Evolutionary conservation across 2,113 vertebrate species (phyloP), one percentile per base, ranked within the genome.

Genomic region (Myocastor coypus): DNA sequence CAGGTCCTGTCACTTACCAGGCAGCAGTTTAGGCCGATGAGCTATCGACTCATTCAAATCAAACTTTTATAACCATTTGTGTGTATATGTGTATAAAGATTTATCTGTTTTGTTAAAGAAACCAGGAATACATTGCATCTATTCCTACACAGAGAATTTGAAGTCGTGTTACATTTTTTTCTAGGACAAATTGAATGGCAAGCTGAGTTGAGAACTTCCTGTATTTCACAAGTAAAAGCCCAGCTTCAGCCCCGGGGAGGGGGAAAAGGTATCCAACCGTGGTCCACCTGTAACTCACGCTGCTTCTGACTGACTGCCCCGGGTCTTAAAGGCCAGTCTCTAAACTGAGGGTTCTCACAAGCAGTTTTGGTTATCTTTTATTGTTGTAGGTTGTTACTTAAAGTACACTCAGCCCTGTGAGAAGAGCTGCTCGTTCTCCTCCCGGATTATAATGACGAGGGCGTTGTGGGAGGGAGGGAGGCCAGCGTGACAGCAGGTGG

Each of bases 271-370:
- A n/a, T 92, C 73, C 14, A 14, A n/a, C 84, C 88, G 59, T 34
- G n/a, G 11, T n/a, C 75, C 17, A 8, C 11, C 13, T 75, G 80
- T 63, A 50, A 20, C 17, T 37, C 11, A n/a, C n/a, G 1, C 0
- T 81, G 37, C 0, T 46, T 96, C 61, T 89, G 7, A 89, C 87
- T 30, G 52, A 26, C 87, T 30, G 52, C 30, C 16, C 19, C 30
- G 4, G 14, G 16, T 89, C 40, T 63, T 59, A 69, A 69, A 10
- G 14, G 30, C 3, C 77, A 50, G 55, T 22, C n/a, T 88, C 80
- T 78, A 30, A 61, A 55, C 81, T 84, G 66, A 28, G 86, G 69
- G 75, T 83, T 90, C 37, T 93, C 57, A 61, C 28, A 55, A 42
- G 32, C 20, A 2, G 6, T 32, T 91, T 78, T 87, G 77, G 73